Percentiles rank a stretch among this genome's conserved stretches.
phyloP scores from a whole-genome alignment of 2,113 vertebrate genomes.

The Neogobius melanostomus region DNA sequence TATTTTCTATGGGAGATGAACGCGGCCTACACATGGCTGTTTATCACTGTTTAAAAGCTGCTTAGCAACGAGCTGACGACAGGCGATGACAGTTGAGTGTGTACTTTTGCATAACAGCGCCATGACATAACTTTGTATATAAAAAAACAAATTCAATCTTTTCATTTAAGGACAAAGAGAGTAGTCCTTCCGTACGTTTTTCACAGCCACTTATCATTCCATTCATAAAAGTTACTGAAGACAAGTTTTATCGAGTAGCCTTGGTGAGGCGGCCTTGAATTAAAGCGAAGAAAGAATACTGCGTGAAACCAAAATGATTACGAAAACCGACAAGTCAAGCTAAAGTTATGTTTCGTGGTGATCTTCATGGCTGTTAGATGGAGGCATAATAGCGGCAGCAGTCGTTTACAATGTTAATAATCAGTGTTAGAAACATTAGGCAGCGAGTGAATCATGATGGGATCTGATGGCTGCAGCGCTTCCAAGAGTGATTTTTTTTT shows the following conservation, averaged over 20 bases:
- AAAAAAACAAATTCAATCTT: background rate
- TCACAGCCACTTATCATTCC: background rate
- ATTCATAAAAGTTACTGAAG: background rate
- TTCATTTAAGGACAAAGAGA: background rate
- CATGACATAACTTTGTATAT: background rate
- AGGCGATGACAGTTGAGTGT: conserved; percentile 14
- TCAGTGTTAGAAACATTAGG: too few species aligned
- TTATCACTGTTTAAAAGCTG: conserved; percentile 59
- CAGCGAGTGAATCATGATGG: too few species aligned
- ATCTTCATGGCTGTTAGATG: too few species aligned
- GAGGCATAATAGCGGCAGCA: too few species aligned
- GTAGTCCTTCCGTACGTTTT: background rate
- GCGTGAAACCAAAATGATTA: background rate
- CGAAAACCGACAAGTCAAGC: too few species aligned
- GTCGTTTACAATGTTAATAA: too few species aligned
- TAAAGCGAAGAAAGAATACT: background rate
- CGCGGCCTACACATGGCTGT: conserved; percentile 35
- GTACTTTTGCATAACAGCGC: conserved; percentile 31
- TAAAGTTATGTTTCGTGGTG: too few species aligned
- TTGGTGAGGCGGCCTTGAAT: background rate
- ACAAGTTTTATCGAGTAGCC: background rate
- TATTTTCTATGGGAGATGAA: conserved; percentile 27
- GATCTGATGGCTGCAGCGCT: too few species aligned
- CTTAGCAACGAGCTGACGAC: conserved; percentile 69
- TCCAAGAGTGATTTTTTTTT: too few species aligned